Conservation (phyloP, 1,140 invertebrate genomes). For the Drosophila teissieri region DNA sequence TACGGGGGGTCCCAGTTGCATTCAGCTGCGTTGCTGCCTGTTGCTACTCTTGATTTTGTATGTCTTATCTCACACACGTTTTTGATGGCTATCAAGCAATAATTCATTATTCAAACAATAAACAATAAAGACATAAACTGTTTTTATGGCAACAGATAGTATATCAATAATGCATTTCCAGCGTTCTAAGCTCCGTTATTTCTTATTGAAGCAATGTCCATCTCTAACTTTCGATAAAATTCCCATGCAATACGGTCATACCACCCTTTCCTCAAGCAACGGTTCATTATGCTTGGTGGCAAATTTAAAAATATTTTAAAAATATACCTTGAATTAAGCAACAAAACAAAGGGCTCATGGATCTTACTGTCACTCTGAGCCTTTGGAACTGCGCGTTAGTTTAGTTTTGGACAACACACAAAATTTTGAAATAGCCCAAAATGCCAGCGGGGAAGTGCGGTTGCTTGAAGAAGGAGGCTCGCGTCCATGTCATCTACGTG, state of each 20-base stretch:
- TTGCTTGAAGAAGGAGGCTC: slow-evolving; percentile 79
- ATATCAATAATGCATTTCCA: neutral
- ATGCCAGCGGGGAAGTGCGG: slow-evolving; percentile 20
- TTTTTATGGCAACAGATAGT: too few relatives aligned
- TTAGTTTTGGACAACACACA: neutral
- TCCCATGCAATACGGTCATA: neutral
- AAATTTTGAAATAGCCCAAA: slow-evolving; percentile 17
- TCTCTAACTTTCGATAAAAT: neutral
- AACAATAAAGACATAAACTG: too few relatives aligned
- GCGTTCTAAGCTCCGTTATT: neutral
- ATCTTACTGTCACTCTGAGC: neutral
- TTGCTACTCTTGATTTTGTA: neutral
- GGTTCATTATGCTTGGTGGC: slow-evolving; percentile 16
- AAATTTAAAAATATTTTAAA: neutral
- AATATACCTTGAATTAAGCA: neutral
- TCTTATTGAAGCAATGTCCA: neutral
- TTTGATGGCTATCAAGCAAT: too few relatives aligned
- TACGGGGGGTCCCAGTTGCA: neutral
- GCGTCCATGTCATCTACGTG: slow-evolving; percentile 92
- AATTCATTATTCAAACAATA: too few relatives aligned
- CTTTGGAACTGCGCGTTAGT: neutral
- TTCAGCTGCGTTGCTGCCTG: neutral
- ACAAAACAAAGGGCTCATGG: neutral
- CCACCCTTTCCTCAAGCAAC: neutral
- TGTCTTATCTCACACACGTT: neutral